These are phyloP conservation scores for Zootermopsis nevadensis DNA, from an alignment of 2,888 invertebrate genomes.

Conservation along the genomic window DNA sequence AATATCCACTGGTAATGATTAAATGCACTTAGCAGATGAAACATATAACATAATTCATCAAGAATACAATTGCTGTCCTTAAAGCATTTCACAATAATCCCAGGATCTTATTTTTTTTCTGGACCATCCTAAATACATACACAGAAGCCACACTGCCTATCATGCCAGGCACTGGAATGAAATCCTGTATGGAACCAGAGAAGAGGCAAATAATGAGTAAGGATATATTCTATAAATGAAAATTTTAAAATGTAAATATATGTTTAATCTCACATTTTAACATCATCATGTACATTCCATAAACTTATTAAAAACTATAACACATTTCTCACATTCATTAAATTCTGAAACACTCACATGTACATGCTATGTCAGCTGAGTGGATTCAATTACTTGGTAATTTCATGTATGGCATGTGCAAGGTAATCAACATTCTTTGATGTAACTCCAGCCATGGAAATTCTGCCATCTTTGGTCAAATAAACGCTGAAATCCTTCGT, in stretches of 20 bases:
- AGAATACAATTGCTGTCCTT: no score
- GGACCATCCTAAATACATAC: no score
- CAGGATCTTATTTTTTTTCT: no score
- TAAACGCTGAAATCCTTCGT: conserved; percentile 94
- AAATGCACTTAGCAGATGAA: no score
- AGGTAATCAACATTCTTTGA: conserved; percentile 95
- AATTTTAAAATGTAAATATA: not conserved
- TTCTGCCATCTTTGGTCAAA: conserved; percentile 96
- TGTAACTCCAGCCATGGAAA: conserved; percentile 97
- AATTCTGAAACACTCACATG: not conserved
- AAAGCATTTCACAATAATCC: no score
- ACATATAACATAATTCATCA: no score
- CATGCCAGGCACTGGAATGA: no score
- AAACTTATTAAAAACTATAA: not conserved
- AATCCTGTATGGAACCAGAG: no score
- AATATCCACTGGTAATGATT: no score
- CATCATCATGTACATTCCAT: not conserved
- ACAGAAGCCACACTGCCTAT: no score
- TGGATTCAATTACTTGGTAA: conserved; percentile 74
- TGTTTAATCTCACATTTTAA: not conserved
- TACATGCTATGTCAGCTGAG: not conserved
- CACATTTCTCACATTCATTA: not conserved
- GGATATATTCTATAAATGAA: no score
- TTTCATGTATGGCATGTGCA: conserved; percentile 92
- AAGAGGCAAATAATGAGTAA: no score